These are phyloP conservation scores for Uloborus diversus DNA, from an alignment of 1,140 invertebrate species.

Conservation along the genomic window DNA sequence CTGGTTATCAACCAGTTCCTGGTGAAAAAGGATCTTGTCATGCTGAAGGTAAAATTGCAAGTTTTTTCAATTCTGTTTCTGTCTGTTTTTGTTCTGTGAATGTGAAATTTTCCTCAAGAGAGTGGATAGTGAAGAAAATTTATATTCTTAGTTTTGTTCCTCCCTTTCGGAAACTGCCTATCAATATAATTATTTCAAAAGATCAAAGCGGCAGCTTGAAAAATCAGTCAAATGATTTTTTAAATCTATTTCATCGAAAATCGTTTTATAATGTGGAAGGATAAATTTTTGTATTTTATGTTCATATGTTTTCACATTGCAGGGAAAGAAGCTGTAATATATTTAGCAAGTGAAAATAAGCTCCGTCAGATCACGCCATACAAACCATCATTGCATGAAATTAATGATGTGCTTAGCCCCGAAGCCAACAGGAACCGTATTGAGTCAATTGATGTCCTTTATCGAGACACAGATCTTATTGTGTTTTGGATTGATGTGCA, in stretches of 20 bases:
- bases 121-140: no score
- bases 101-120: no score
- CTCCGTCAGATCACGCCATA: slow-evolving; percentile 72
- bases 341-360: slow-evolving; percentile 74
- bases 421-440: slow-evolving; percentile 57
- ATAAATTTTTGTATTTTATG: background rate
- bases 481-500: slow-evolving; percentile 60
- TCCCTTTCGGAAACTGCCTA: background rate
- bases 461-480: slow-evolving; percentile 42
- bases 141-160: background rate
- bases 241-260: no score
- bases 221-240: no score
- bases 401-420: slow-evolving; percentile 61
- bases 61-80: background rate
- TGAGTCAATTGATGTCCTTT: slow-evolving; percentile 62
- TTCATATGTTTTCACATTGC: background rate
- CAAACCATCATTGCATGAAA: slow-evolving; percentile 67
- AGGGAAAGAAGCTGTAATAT: slow-evolving; percentile 70
- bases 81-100: no score
- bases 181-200: no score
- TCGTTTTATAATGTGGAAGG: background rate
- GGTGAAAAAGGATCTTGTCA: slow-evolving; percentile 63
- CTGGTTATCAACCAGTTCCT: slow-evolving; percentile 69
- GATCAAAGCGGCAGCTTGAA: no score
- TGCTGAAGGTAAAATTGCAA: slow-evolving; percentile 62